Evolutionary conservation across 2,888 invertebrate genomes (phyloP).

Genomic region (Pachymerium ferrugineum): DNA sequence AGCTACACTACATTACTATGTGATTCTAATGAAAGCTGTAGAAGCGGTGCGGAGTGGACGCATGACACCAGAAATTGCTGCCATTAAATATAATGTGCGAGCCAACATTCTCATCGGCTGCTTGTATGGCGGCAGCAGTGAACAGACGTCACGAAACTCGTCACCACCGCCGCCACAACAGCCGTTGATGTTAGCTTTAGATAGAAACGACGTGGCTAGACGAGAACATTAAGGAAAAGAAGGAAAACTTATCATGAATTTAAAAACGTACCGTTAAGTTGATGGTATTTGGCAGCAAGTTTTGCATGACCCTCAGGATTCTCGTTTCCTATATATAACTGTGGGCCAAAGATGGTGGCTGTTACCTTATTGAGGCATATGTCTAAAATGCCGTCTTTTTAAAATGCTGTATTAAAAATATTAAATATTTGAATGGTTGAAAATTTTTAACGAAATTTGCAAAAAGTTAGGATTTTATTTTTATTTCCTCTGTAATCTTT

Average conservation of each 20-base stretch:
- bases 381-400: neutral
- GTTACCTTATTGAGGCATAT: neutral
- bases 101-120: slow-evolving; percentile 36
- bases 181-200: neutral
- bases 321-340: neutral
- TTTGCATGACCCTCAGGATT: no score
- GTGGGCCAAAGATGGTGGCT: neutral
- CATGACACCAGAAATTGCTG: slow-evolving; percentile 37
- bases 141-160: neutral
- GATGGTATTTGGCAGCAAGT: no score
- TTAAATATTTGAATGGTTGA: no score
- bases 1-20: slow-evolving; percentile 57
- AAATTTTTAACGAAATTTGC: no score
- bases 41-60: slow-evolving; percentile 36
- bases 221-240: neutral
- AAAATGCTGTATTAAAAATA: no score
- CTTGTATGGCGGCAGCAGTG: slow-evolving; percentile 30
- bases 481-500: neutral
- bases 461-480: no score
- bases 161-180: slow-evolving; percentile 23
- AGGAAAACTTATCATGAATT: no score
- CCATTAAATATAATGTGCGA: slow-evolving; percentile 37
- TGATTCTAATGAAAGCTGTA: slow-evolving; percentile 37
- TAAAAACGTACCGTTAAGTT: no score
- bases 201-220: neutral